A percentile compares a stretch with the other conserved stretches of the same genome.
Evolutionary conservation across 2,888 invertebrate species (phyloP).

Genomic region (Himalopsyche anomala): DNA sequence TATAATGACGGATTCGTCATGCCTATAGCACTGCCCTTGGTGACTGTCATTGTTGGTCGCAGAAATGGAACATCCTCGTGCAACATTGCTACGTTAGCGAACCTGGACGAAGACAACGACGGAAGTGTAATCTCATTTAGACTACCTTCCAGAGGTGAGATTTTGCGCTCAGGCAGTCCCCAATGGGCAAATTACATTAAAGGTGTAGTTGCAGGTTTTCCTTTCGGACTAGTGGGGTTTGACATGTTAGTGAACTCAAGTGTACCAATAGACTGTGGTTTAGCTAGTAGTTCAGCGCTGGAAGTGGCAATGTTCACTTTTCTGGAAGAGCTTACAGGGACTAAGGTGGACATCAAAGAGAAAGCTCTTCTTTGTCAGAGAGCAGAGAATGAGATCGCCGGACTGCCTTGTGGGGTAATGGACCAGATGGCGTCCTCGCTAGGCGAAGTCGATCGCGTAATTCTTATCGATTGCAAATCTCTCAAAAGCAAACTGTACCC

Average conservation of each 20-base stretch:
- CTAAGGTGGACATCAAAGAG: not conserved
- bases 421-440: not conserved
- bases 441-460: not conserved
- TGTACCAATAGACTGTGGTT: not conserved
- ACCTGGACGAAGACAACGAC: not conserved
- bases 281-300: not conserved
- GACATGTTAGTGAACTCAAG: not conserved
- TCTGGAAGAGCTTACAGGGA: not conserved
- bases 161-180: not conserved
- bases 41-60: not conserved
- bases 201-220: not conserved
- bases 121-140: not conserved
- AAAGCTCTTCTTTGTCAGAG: not conserved
- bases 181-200: conserved; percentile 10
- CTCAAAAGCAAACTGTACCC: not conserved
- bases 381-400: not conserved
- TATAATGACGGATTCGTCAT: conserved; percentile 4
- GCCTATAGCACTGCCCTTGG: not conserved
- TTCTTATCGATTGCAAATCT: not conserved
- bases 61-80: not conserved
- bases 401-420: not conserved
- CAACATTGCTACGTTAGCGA: not conserved
- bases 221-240: not conserved
- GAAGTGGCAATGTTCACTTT: not conserved
- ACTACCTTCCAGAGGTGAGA: not conserved